Evolutionary conservation across 2,797 vertebrate genomes (phyloP).

Genomic region (Neostethus bicornis): DNA sequence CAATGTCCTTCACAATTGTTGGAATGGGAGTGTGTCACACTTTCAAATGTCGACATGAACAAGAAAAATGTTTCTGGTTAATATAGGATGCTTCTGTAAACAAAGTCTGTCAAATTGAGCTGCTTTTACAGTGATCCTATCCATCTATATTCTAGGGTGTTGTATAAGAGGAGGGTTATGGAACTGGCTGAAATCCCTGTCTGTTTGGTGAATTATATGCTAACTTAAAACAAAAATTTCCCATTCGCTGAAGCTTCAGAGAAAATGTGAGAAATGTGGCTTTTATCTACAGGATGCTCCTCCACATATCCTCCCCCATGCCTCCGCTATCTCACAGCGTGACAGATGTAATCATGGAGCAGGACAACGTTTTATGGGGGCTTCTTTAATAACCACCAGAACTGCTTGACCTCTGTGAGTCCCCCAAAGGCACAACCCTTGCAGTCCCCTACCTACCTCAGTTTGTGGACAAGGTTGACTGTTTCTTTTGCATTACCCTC

Average conservation of each 20-base stretch:
- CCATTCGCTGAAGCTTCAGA: constrained; percentile 13
- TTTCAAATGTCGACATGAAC: constrained; percentile 62
- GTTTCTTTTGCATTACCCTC: constrained; percentile 34
- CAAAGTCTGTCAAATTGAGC: constrained; percentile 49
- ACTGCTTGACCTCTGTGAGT: constrained; percentile 73
- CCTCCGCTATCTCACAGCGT: constrained; percentile 52
- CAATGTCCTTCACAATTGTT: constrained; percentile 60
- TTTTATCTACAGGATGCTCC: constrained; percentile 50
- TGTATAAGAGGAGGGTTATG: constrained; percentile 12
- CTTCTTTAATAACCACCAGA: constrained; percentile 76
- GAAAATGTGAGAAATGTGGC: constrained; percentile 10
- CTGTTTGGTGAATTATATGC: constrained; percentile 36
- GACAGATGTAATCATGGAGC: constrained; percentile 80
- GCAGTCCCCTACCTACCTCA: constrained; percentile 41
- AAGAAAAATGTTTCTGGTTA: constrained; percentile 67
- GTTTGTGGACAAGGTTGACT: constrained; percentile 37
- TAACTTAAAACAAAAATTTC: constrained; percentile 25
- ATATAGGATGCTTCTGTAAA: constrained; percentile 50
- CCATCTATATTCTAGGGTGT: constrained; percentile 20
- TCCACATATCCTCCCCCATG: constrained; percentile 58
- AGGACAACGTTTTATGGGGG: constrained; percentile 73
- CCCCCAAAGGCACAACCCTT: constrained; percentile 62
- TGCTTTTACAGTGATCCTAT: constrained; percentile 27
- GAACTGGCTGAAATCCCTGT: constrained; percentile 20
- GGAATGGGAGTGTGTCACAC: constrained; percentile 51